phyloP scores from a whole-genome alignment of 2,888 invertebrate genomes.

The Marronus borbonicus region DNA sequence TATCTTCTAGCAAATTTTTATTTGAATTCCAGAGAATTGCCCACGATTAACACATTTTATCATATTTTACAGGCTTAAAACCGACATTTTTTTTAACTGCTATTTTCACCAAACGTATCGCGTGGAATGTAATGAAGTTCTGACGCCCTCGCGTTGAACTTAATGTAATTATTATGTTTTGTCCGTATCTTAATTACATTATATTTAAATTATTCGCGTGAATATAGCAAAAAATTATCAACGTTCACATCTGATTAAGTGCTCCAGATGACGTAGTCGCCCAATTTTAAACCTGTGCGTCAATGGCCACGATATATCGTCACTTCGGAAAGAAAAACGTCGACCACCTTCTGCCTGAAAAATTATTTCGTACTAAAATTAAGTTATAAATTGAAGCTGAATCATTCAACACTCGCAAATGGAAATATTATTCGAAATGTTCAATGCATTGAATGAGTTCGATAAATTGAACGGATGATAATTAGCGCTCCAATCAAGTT shows the following conservation, averaged over 20 bases:
- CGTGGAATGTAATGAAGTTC: neutral
- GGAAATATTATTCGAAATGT: no score
- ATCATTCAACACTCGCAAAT: no score
- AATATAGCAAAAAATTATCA: slow-evolving; percentile 13
- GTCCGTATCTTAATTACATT: slow-evolving; percentile 11
- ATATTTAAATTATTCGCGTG: slow-evolving; percentile 2
- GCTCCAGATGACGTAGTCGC: slow-evolving; percentile 13
- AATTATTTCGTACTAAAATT: neutral
- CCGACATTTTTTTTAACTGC: no score
- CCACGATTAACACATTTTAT: no score
- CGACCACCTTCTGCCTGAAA: neutral
- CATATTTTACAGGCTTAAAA: no score
- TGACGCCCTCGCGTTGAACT: neutral
- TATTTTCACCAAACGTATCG: neutral
- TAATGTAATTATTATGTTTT: slow-evolving; percentile 10
- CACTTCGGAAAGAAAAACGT: neutral
- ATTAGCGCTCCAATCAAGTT: no score
- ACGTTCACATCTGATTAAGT: slow-evolving; percentile 25
- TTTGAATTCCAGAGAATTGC: no score
- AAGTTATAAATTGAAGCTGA: neutral
- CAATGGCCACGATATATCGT: slow-evolving; percentile 4
- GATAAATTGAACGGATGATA: no score
- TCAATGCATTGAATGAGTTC: no score
- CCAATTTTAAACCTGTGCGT: slow-evolving; percentile 36
- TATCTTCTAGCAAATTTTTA: no score